Evolutionary conservation across 1,140 invertebrate genomes (phyloP), one percentile per base, ranked within the genome.

Genomic region (Microplitis demolitor): DNA sequence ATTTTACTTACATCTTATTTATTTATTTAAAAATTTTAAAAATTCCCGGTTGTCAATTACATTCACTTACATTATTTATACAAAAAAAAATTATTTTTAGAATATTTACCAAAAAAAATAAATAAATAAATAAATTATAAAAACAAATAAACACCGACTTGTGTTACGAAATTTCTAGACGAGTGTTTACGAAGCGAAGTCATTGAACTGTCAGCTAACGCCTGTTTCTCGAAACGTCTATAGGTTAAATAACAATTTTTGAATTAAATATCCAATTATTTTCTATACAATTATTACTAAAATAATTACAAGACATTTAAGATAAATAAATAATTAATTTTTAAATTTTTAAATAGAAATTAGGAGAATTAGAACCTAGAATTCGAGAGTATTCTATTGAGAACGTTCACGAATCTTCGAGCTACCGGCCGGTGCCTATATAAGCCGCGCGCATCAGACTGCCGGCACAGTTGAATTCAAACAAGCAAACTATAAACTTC

Each of bases 391-490:
- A 16, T 16, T 45, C 37, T 8, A 16, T 13, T 11, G 16, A 4
- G 24, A 56, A 35, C 31, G n/a, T 16, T 69, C 67, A 13, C 67
- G 54, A 69, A 69, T 4, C 9, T 69, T 51, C 68, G 8, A 8
- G 56, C 37, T 3, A 4, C 37, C 37, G 68, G 68, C 68, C 11
- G 6, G 68, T 5, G 8, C 58, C 14, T 69, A 69, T 69, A 69
- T 34, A 69, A 61, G 6, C 54, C n/a, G 37, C 39, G 37, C 56
- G 6, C 6, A 14, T 8, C 13, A 4, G 16, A 35, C 2, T 14
- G 5, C 4, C 4, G 35, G 14, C 61, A 50, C 62, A 64, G 69
- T 71, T 34, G 24, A 71, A 51, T 45, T 13, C n/a, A 56, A 58
- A 16, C 61, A 54, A 37, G 45, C 62, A 24, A 64, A 51, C n/a